Conservation (phyloP, 1,140 invertebrate genomes). For the Atta colombica region DNA sequence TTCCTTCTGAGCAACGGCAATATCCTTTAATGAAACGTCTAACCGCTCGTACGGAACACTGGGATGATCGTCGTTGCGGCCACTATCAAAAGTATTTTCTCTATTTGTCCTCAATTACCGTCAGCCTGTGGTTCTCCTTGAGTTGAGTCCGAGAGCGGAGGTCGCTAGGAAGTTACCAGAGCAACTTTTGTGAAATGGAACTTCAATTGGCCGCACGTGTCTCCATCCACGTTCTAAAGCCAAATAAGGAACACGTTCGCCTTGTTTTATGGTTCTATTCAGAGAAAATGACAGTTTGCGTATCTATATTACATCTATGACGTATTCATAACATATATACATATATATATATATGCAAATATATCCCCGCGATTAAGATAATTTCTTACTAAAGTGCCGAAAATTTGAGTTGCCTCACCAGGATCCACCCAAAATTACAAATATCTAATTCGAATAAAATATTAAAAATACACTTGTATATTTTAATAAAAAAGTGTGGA, state of each 20-base stretch:
- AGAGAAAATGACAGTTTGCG: constrained; percentile 44
- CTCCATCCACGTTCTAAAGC: constrained; percentile 49
- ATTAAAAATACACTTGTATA: too few species aligned
- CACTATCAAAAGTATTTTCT: constrained; percentile 72
- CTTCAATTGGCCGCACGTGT: constrained; percentile 61
- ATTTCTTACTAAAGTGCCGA: too few species aligned
- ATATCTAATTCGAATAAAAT: too few species aligned
- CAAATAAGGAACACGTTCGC: constrained; percentile 54
- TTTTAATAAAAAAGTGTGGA: too few species aligned
- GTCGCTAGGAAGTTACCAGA: constrained; percentile 55
- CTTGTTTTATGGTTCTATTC: constrained; percentile 41
- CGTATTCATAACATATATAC: constrained; percentile 8
- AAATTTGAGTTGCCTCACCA: too few species aligned
- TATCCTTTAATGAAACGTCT: constrained; percentile 79
- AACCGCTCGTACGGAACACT: constrained; percentile 45
- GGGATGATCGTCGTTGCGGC: constrained; percentile 50
- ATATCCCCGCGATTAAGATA: neutral
- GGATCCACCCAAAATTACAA: too few species aligned
- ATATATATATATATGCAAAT: neutral
- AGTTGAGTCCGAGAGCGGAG: constrained; percentile 36
- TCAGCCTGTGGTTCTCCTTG: constrained; percentile 57
- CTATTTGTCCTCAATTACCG: constrained; percentile 79
- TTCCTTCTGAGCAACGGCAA: constrained; percentile 59
- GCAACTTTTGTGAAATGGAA: constrained; percentile 73
- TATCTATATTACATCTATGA: constrained; percentile 16